These are phyloP conservation scores for Rhodophaea formosa DNA, from an alignment of 2,888 invertebrate species.

Conservation along the genomic window DNA sequence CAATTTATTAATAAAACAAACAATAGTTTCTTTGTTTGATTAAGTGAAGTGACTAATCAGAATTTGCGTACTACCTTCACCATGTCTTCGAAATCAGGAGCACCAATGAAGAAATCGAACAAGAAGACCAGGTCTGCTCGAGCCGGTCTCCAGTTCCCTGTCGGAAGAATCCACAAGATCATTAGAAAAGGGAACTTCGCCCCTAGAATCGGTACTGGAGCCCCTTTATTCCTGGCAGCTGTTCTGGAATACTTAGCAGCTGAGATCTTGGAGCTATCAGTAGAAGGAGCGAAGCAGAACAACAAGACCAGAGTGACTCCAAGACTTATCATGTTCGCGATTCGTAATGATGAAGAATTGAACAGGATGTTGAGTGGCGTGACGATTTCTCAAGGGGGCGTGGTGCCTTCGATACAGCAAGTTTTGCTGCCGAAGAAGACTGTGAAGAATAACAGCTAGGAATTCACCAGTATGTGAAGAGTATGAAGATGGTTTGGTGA, in stretches of 20 bases:
- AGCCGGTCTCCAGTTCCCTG: constrained; percentile 79
- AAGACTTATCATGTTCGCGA: constrained; percentile 54
- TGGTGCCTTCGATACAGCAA: constrained; percentile 50
- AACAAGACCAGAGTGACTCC: constrained; percentile 80
- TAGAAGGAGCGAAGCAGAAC: constrained; percentile 83
- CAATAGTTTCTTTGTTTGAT: too few relatives aligned
- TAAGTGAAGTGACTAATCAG: too few relatives aligned
- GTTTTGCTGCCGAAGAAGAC: constrained; percentile 59
- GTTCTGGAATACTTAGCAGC: constrained; percentile 81
- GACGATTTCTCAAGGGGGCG: constrained; percentile 55
- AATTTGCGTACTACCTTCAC: neutral
- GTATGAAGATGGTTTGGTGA: too few relatives aligned
- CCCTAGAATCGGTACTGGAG: constrained; percentile 76
- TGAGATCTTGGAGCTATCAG: constrained; percentile 28
- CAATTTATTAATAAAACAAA: neutral
- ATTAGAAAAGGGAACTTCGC: constrained; percentile 83
- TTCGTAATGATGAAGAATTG: constrained; percentile 59
- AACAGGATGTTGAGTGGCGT: constrained; percentile 49
- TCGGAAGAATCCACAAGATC: constrained; percentile 80
- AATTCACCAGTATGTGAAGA: neutral
- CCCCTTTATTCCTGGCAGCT: constrained; percentile 79
- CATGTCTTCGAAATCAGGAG: constrained; percentile 11
- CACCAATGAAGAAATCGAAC: constrained; percentile 34
- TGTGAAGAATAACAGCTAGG: constrained; percentile 32
- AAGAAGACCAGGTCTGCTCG: constrained; percentile 61